These are phyloP conservation scores for Leptodactylus fuscus DNA, from an alignment of 2,113 vertebrate species.

Conservation along the genomic window DNA sequence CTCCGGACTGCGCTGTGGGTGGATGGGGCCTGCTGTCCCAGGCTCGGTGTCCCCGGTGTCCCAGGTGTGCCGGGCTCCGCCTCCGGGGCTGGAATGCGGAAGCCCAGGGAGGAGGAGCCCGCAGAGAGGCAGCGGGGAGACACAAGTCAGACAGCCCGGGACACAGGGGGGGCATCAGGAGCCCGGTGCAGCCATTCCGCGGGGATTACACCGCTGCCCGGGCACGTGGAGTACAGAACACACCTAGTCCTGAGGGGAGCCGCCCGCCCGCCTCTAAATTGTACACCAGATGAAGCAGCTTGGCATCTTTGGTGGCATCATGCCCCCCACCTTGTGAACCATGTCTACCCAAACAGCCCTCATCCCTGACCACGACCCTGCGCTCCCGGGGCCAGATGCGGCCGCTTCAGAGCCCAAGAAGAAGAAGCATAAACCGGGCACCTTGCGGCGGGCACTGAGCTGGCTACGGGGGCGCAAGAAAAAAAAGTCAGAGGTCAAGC, in stretches of 20 bases:
- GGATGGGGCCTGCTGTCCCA: slow-evolving; percentile 48
- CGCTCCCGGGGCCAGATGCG: neutral
- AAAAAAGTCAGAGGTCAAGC: slow-evolving; percentile 72
- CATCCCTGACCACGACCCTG: slow-evolving; percentile 1
- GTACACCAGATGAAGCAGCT: neutral
- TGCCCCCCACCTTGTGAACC: slow-evolving; percentile 46
- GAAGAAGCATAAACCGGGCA: slow-evolving; percentile 71
- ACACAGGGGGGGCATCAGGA: slow-evolving; percentile 29
- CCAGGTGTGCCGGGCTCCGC: slow-evolving; percentile 51
- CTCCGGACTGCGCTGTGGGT: too few species aligned
- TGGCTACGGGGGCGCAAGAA: slow-evolving; percentile 83
- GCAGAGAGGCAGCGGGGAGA: slow-evolving; percentile 59
- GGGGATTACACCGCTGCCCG: neutral
- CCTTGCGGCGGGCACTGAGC: slow-evolving; percentile 84
- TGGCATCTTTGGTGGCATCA: slow-evolving; percentile 14
- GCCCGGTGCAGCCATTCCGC: neutral
- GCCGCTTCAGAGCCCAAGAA: slow-evolving; percentile 49
- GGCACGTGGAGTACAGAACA: slow-evolving; percentile 31
- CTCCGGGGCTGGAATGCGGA: slow-evolving; percentile 57
- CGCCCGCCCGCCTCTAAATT: slow-evolving; percentile 67
- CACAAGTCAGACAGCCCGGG: slow-evolving; percentile 60
- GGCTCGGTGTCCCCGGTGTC: slow-evolving; percentile 55
- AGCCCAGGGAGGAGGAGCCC: slow-evolving; percentile 44
- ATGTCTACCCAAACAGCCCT: slow-evolving; percentile 51
- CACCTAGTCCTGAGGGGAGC: slow-evolving; percentile 59